A percentile compares a stretch with the other conserved stretches of the same genome.
Conservation (phyloP, 1,140 invertebrate species). For the Cryptotermes secundus region DNA sequence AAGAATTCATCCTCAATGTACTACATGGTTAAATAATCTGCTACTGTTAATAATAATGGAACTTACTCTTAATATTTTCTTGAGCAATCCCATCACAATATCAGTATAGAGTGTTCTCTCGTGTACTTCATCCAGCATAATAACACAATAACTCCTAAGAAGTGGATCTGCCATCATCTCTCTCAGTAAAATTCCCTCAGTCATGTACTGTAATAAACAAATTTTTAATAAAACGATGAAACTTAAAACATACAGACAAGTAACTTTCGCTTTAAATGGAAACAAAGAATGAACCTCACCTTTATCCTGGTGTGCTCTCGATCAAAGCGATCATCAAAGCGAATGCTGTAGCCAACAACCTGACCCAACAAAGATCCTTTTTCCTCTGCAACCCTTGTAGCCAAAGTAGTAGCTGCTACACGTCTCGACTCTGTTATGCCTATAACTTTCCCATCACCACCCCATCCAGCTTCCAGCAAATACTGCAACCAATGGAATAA, state of each 20-base stretch:
- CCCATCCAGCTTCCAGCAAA: conserved; percentile 88
- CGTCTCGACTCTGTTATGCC: conserved; percentile 90
- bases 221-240: background rate
- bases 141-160: conserved; percentile 81
- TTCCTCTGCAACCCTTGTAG: conserved; percentile 89
- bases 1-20: too few relatives aligned
- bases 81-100: conserved; percentile 89
- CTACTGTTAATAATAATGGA: background rate
- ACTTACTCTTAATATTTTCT: conserved; percentile 81
- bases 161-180: conserved; percentile 96
- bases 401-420: conserved; percentile 87
- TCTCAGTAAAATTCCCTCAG: conserved; percentile 90
- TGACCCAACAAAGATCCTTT: conserved; percentile 72
- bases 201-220: conserved; percentile 77
- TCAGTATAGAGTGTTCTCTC: conserved; percentile 92
- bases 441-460: conserved; percentile 65
- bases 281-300: conserved; percentile 51
- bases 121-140: conserved; percentile 96
- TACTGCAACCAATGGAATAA: conserved; percentile 63
- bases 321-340: conserved; percentile 82
- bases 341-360: conserved; percentile 89
- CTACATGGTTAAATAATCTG: background rate
- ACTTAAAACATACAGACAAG: background rate
- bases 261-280: background rate
- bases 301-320: conserved; percentile 77